Evolutionary conservation across 30 jellyfish, hydroid and myxozoan species (phyloP).

Genomic region (Nemopilema nomurai): DNA sequence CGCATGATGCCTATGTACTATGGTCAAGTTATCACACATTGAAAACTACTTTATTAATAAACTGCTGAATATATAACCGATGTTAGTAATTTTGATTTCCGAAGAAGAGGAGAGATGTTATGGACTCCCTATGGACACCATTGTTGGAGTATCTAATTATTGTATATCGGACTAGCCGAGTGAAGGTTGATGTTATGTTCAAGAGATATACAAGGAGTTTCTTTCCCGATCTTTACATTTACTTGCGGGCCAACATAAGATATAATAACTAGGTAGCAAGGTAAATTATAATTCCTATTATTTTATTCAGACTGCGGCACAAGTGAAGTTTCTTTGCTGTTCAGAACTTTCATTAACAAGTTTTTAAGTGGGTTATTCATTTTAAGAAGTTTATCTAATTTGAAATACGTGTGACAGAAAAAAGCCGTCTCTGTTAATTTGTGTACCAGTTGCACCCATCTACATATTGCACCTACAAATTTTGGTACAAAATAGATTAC

Average conservation of each 20-base stretch:
- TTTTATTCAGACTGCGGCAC: neutral
- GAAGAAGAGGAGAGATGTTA: conserved; percentile 1
- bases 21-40: conserved; percentile 37
- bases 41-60: neutral
- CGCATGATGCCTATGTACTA: conserved; percentile 32
- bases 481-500: neutral
- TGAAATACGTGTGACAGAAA: neutral
- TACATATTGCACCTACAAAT: neutral
- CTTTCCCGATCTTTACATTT: neutral
- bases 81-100: conserved; percentile 11
- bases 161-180: neutral
- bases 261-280: neutral
- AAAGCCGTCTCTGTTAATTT: neutral
- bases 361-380: no score
- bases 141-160: neutral
- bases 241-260: neutral
- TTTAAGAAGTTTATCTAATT: neutral
- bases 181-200: neutral
- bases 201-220: neutral
- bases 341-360: neutral
- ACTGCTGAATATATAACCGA: no score
- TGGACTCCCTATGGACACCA: neutral
- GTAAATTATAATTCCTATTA: neutral
- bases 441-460: neutral
- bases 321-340: neutral